Percentiles rank a stretch among this genome's conserved stretches.
phyloP scores from a whole-genome alignment of 2,113 vertebrate genomes.

The Mirza zaza region DNA sequence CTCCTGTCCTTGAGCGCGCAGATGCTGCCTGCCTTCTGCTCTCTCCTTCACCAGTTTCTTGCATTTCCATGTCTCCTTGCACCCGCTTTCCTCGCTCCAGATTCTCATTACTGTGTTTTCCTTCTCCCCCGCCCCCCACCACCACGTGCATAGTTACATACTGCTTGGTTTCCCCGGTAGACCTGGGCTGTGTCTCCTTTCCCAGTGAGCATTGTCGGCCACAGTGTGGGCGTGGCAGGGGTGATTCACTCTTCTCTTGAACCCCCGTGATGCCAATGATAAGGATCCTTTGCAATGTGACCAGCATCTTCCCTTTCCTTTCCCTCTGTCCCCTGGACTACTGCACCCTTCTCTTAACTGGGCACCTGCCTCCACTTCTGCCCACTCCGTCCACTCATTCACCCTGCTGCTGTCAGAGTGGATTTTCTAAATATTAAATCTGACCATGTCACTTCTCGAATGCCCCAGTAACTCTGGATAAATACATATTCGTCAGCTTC shows the following conservation, averaged over 20 bases:
- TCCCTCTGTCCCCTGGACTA: background rate
- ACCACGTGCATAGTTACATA: fast-evolving
- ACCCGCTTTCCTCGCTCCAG: slow-evolving; percentile 42
- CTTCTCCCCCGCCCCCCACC: background rate
- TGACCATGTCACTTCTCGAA: background rate
- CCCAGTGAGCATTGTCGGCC: background rate
- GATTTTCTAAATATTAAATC: background rate
- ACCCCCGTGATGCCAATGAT: background rate
- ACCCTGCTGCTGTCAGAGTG: background rate
- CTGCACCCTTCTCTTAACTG: background rate
- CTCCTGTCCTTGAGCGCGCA: slow-evolving; percentile 77
- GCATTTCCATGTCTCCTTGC: slow-evolving; percentile 65
- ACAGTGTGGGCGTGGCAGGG: background rate
- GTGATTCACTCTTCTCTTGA: background rate
- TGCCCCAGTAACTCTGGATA: background rate
- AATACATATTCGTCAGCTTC: background rate
- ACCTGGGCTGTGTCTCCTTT: background rate
- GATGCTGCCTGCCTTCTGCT: slow-evolving; percentile 81
- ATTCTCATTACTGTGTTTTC: slow-evolving; percentile 38
- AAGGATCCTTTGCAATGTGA: background rate
- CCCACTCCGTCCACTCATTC: background rate
- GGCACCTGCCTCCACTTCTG: background rate
- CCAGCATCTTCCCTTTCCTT: background rate
- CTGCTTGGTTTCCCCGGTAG: background rate
- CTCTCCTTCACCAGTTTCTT: slow-evolving; percentile 60